Evolutionary conservation across 2,113 vertebrate genomes (phyloP).

Genomic region (Forbesichthys papilliferus): DNA sequence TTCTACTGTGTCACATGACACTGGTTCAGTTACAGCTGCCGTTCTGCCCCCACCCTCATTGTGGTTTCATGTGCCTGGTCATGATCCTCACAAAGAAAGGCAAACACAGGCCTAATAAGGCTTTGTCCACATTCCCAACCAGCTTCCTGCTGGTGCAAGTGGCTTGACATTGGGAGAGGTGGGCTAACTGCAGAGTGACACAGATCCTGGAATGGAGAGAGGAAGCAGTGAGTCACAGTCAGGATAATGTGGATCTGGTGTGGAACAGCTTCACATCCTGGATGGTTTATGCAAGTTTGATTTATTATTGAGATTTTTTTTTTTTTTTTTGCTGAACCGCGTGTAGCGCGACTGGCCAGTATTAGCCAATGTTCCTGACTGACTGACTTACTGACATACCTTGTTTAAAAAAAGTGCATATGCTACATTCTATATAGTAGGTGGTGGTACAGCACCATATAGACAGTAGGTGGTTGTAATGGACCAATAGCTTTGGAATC

Average conservation of each 20-base stretch:
- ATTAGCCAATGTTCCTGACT: too few species aligned
- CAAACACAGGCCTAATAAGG: background rate
- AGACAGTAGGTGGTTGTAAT: too few species aligned
- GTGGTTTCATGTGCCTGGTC: slow-evolving; percentile 6
- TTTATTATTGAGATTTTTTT: too few species aligned
- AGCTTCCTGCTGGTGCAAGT: slow-evolving; percentile 33
- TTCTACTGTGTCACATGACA: slow-evolving; percentile 8
- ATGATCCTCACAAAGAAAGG: slow-evolving; percentile 27
- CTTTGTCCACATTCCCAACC: slow-evolving; percentile 26
- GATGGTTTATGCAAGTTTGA: slow-evolving; percentile 35
- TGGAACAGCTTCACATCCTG: slow-evolving; percentile 24
- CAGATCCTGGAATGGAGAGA: slow-evolving; percentile 49
- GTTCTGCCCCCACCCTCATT: background rate
- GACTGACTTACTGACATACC: too few species aligned
- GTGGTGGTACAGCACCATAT: too few species aligned
- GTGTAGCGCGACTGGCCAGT: too few species aligned
- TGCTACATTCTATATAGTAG: too few species aligned
- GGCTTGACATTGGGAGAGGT: slow-evolving; percentile 32
- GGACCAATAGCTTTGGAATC: too few species aligned
- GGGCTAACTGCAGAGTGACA: slow-evolving; percentile 37
- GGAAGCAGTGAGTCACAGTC: slow-evolving; percentile 55
- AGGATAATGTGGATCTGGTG: slow-evolving; percentile 53
- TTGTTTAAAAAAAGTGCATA: too few species aligned
- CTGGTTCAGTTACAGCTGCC: background rate
- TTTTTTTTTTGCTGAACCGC: too few species aligned